Evolutionary conservation across 2,888 invertebrate species (phyloP).

Genomic region (Eutolmus rufibarbis): DNA sequence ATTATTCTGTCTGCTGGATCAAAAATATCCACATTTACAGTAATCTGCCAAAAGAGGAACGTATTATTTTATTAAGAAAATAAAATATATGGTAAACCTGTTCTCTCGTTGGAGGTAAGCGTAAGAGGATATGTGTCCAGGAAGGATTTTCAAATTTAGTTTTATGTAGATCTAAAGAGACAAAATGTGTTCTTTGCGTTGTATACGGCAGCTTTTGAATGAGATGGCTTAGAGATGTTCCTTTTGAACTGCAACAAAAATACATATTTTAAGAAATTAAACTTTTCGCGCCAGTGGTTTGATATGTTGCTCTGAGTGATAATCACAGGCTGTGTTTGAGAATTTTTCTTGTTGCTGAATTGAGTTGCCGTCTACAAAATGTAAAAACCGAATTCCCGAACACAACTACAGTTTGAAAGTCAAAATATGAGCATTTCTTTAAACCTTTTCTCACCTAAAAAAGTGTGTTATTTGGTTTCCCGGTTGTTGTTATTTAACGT

Average conservation of each 20-base stretch:
- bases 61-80: not conserved
- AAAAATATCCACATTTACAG: constrained; percentile 71
- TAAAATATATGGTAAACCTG: constrained; percentile 63
- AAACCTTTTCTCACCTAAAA: no score
- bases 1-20: constrained; percentile 63
- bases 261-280: no score
- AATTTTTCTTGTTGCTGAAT: no score
- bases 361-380: no score
- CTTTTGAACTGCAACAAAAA: constrained; percentile 64
- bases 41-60: constrained; percentile 62
- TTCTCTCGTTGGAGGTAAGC: constrained; percentile 70
- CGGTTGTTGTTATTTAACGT: not conserved
- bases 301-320: no score
- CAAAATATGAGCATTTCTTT: no score
- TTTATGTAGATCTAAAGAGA: constrained; percentile 69
- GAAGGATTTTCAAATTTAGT: constrained; percentile 66
- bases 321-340: no score
- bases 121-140: constrained; percentile 76
- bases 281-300: no score
- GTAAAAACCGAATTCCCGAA: no score
- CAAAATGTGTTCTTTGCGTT: constrained; percentile 61
- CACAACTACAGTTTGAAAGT: no score
- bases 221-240: constrained; percentile 67
- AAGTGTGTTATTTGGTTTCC: no score
- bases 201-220: constrained; percentile 67